Conservation (phyloP, 2,888 invertebrate species). For the Gisinianus flammeolus region DNA sequence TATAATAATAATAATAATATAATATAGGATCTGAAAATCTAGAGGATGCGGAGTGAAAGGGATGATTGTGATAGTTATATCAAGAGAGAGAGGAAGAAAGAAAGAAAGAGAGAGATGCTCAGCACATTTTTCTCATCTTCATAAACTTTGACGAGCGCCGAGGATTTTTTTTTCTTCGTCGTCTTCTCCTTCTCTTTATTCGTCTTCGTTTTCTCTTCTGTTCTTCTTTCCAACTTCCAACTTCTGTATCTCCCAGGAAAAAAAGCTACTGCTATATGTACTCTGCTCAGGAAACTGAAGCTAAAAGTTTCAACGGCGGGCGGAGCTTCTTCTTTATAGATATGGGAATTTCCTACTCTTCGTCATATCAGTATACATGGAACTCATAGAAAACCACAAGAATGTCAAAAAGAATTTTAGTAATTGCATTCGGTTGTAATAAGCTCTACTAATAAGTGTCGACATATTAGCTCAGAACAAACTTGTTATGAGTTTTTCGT, state of each 20-base stretch:
- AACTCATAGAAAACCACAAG: constrained; percentile 30
- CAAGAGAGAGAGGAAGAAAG: neutral
- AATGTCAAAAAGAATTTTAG: constrained; percentile 49
- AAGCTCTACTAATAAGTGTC: constrained; percentile 52
- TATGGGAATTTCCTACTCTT: too few species aligned
- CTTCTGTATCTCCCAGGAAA: neutral
- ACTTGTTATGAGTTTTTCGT: constrained; percentile 48
- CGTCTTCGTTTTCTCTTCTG: neutral
- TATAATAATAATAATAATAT: neutral
- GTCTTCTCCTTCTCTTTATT: constrained; percentile 26
- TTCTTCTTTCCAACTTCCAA: neutral
- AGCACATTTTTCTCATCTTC: constrained; percentile 44
- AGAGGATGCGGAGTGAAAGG: neutral
- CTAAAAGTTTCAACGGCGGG: too few species aligned
- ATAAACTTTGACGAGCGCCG: constrained; percentile 45
- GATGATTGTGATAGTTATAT: neutral
- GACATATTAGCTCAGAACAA: constrained; percentile 38
- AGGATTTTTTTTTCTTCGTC: constrained; percentile 12
- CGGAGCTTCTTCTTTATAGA: too few species aligned
- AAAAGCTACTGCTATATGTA: neutral
- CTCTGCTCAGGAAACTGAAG: too few species aligned
- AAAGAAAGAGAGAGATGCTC: constrained; percentile 14
- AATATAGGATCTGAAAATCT: neutral
- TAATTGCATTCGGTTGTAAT: constrained; percentile 49
- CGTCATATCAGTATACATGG: too few species aligned